A percentile compares a stretch with the other conserved stretches of the same genome.
phyloP scores from a whole-genome alignment of 2,113 vertebrate species.

The Hemibagrus wyckioides region DNA sequence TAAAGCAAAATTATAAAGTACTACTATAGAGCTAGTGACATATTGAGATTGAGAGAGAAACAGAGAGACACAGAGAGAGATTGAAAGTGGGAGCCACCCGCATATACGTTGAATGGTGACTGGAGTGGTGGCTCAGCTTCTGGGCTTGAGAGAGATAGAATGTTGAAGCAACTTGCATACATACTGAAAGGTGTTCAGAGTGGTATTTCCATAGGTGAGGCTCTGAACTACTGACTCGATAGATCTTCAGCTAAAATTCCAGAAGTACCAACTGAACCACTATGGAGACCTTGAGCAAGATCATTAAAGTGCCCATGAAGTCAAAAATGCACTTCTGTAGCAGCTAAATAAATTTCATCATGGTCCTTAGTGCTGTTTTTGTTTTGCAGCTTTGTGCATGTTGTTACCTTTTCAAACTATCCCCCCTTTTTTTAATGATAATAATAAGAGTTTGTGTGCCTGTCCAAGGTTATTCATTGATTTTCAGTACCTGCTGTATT shows the following conservation, averaged over 20 bases:
- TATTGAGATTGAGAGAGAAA: neutral
- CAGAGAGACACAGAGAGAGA: neutral
- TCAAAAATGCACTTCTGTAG: neutral
- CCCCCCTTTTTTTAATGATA: neutral
- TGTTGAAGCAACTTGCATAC: neutral
- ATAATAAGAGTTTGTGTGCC: neutral
- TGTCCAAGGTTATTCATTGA: neutral
- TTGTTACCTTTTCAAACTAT: neutral
- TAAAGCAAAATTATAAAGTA: constrained; percentile 19
- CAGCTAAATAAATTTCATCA: neutral
- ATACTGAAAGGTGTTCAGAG: neutral
- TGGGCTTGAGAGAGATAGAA: neutral
- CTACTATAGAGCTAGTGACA: neutral
- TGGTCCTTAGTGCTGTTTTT: neutral
- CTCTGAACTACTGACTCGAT: neutral
- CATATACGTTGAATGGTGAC: neutral
- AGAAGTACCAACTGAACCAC: neutral
- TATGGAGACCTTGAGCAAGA: neutral
- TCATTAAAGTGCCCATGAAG: neutral
- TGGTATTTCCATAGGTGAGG: neutral
- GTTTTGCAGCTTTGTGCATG: neutral
- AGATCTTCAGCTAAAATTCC: neutral
- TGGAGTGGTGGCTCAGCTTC: neutral
- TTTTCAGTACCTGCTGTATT: neutral
- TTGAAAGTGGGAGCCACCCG: constrained; percentile 4